These are phyloP conservation scores for Zaprionus ornatus DNA, from an alignment of 1,140 invertebrate genomes.

Conservation along the genomic window DNA sequence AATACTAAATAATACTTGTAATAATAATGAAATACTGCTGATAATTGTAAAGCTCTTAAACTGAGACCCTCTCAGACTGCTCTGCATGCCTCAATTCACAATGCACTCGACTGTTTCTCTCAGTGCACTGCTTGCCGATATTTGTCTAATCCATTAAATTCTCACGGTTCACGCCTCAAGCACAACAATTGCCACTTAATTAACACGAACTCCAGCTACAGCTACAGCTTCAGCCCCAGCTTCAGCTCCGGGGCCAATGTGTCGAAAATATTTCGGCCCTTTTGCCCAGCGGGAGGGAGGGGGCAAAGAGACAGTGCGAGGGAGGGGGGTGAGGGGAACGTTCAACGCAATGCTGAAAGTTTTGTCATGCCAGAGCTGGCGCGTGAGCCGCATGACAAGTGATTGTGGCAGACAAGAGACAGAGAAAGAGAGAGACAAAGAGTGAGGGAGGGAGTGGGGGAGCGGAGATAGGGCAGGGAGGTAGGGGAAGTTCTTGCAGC, in stretches of 20 bases:
- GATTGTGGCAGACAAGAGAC: constrained; percentile 17
- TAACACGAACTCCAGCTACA: constrained; percentile 47
- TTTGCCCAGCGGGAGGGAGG: constrained; percentile 29
- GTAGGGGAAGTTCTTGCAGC: constrained; percentile 3
- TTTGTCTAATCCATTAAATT: constrained; percentile 76
- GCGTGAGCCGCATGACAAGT: constrained; percentile 79
- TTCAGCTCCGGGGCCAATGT: constrained; percentile 34
- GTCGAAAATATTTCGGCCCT: constrained; percentile 70
- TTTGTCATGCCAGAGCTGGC: constrained; percentile 76
- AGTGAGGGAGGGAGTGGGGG: background rate
- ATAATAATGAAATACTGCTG: background rate
- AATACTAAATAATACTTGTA: background rate
- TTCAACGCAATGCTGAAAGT: constrained; percentile 48
- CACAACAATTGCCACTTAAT: constrained; percentile 80
- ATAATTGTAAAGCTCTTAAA: too few species aligned
- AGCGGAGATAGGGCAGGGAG: background rate
- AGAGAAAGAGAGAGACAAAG: background rate
- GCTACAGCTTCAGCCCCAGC: background rate
- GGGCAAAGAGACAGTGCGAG: constrained; percentile 4
- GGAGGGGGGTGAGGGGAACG: background rate
- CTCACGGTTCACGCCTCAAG: constrained; percentile 76
- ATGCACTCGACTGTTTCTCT: background rate
- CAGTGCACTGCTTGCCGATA: constrained; percentile 16
- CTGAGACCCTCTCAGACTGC: background rate
- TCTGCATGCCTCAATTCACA: background rate